Evolutionary conservation across 2,797 vertebrate species (phyloP), one percentile per base, ranked within the genome.

Genomic region (Enteromius viviparus): DNA sequence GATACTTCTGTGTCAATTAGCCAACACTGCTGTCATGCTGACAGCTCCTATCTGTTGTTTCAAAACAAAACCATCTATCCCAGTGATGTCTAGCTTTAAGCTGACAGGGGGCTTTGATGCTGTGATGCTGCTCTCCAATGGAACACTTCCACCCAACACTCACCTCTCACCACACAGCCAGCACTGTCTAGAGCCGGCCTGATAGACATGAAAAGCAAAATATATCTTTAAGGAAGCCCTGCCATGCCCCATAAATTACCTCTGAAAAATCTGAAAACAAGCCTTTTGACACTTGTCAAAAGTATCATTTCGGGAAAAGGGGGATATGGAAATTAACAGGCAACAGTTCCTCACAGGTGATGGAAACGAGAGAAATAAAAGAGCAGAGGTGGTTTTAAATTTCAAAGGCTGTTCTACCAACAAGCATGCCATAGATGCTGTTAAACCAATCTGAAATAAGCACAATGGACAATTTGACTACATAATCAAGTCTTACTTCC

Each of bases 41-140:
- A 84, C 85, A 87, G 87, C 90, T 90, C 86, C 87, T 91, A 89
- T 91, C 66, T 88, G 87, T 76, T 89, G 87, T 89, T 91, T 90
- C 88, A 90, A 90, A 93, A 88, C 58, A 91, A 87, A 89, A 91
- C 76, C 49, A 53, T 87, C 82, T 91, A 85, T 89, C 85, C 86
- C 88, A 87, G 87, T 89, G 88, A 92, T 81, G 89, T 90, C 85
- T 84, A 90, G 90, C 92, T 92, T 88, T 62, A 80, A 90, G 83
- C 88, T 92, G 92, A 92, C 92, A 92, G 90, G 87, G 83, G 60
- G 84, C 92, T 92, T 93, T 93, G 90, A 93, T 91, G 91, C 89
- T 37, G 60, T 85, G 85, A 85, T 90, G 74, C 78, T 78, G 69
- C 84, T 88, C 85, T 85, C 85, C 85, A 76, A 69, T 77, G 49